Base-by-base conservation (phyloP, 2,113 vertebrate genomes). In the Erinaceus europaeus region DNA sequence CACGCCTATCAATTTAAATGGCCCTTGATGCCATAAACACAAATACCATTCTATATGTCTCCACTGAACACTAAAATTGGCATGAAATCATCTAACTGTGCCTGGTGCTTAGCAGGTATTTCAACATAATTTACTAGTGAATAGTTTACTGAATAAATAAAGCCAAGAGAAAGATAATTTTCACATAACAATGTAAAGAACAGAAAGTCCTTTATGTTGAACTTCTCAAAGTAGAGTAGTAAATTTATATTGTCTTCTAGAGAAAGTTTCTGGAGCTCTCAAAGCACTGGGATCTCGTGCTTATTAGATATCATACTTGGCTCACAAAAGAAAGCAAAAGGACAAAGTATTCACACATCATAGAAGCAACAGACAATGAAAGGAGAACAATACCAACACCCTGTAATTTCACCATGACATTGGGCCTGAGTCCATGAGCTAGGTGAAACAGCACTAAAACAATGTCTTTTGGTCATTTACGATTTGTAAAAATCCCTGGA, bases 111-210 rank as follows among this genome's bases (percentile, higher is more conserved):
- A 21, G 0, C 13, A 40, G 2, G 44, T 20, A 68, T 25, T 21
- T 72, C 29, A 32, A 10, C 23, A 12, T 50, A 20, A 82, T 44
- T 48, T 78, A 36, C 52, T 23, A 36, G n/a, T 25, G 23, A 76
- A 83, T 18, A 34, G 67, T 32, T 38, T 20, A 75, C 38, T 50
- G 40, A 62, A 62, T 9, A 62, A n/a, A 12, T 15, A 50, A 53
- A 48, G 65, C 12, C 18, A 42, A 55, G 46, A 74, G 46, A 84
- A 93, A 73, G 52, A 48, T 23, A 25, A 84, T 64, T 86, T 84
- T 64, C 25, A 68, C 32, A 40, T 34, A 89, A 74, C 15, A 67
- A 57, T 17, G n/a, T 29, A 36, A 32, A 29, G 13, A 69, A 62
- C 4, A 1, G 6, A 78, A 82, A 71, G 21, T 25, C 18, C 25